phyloP scores from a whole-genome alignment of 1,140 invertebrate genomes.

The Drosophila serrata region DNA sequence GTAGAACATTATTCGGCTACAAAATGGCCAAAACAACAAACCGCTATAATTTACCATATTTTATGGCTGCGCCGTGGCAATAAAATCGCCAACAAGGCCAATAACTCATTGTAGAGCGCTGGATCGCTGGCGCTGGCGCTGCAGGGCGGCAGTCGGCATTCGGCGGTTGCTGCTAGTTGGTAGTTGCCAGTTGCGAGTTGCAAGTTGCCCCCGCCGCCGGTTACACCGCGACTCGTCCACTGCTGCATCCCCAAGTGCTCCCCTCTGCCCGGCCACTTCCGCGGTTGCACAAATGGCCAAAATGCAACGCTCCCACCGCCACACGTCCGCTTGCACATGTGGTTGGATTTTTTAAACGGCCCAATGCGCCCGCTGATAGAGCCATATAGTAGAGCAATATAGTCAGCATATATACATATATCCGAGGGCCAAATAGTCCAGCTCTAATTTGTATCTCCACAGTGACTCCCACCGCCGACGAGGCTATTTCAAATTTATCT shows the following conservation, averaged over 20 bases:
- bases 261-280: constrained; percentile 40
- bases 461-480: constrained; percentile 26
- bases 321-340: constrained; percentile 26
- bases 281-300: constrained; percentile 63
- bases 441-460: constrained; percentile 74
- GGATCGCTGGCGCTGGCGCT: constrained; percentile 44
- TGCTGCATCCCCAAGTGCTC: constrained; percentile 16
- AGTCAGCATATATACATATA: background rate
- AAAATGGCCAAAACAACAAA: constrained; percentile 85
- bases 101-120: constrained; percentile 84
- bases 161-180: constrained; percentile 13
- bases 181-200: constrained; percentile 24
- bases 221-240: constrained; percentile 56
- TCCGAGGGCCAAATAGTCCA: constrained; percentile 17
- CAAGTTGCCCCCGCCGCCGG: constrained; percentile 68
- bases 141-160: constrained; percentile 54
- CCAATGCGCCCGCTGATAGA: constrained; percentile 56
- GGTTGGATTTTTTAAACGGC: constrained; percentile 48
- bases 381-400: constrained; percentile 1
- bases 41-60: constrained; percentile 85
- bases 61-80: constrained; percentile 85
- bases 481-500: constrained; percentile 72
- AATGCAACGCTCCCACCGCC: constrained; percentile 11
- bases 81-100: constrained; percentile 85
- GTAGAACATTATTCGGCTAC: constrained; percentile 84